Base-by-base conservation (phyloP, 2,113 vertebrate genomes). In the Psophia crepitans region DNA sequence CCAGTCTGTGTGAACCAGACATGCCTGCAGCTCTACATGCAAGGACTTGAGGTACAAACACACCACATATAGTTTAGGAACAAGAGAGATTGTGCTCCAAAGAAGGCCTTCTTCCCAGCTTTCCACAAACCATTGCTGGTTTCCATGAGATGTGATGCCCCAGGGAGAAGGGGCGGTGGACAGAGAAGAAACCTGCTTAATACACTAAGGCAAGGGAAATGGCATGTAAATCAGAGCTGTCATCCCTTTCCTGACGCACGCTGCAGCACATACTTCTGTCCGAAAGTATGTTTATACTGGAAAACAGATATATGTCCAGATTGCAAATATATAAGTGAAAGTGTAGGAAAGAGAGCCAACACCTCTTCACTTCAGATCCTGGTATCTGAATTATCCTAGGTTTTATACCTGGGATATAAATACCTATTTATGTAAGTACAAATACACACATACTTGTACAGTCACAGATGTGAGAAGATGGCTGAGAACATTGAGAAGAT, bases 221-320 rank as follows among this genome's bases (percentile, higher is more conserved):
- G 76, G 39, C 27, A 54, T 69, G 69, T 54, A 94, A 88, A 88
- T 85, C 87, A 94, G 79, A 91, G 71, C 84, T 85, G 92, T 76
- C 87, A 68, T 44, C 60, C 74, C 43, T 71, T 92, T 87, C 90
- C 83, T 87, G 70, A 91, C 54, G 75, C 3, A 0, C 0, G 1
- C 54, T 68, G 58, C 48, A 57, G 87, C 69, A 68, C 92, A 84
- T 77, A 87, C 37, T 82, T 83, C 66, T 83, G 43, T 68, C 81
- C n/a, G 0, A 80, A 87, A 68, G 66, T 66, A 35, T 86, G 66
- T 91, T 91, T 89, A 48, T 80, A 14, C 39, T 93, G 93, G 95
- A 95, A 63, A 80, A 83, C 35, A 80, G 51, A 71, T 37, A 27
- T 7, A 64, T 41, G 44, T 90, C 87, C 77, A 58, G 71, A 53